A percentile compares a stretch with the other conserved stretches of the same genome.
Conservation (phyloP, 2,888 invertebrate genomes). For the Drosophila mulleri region DNA sequence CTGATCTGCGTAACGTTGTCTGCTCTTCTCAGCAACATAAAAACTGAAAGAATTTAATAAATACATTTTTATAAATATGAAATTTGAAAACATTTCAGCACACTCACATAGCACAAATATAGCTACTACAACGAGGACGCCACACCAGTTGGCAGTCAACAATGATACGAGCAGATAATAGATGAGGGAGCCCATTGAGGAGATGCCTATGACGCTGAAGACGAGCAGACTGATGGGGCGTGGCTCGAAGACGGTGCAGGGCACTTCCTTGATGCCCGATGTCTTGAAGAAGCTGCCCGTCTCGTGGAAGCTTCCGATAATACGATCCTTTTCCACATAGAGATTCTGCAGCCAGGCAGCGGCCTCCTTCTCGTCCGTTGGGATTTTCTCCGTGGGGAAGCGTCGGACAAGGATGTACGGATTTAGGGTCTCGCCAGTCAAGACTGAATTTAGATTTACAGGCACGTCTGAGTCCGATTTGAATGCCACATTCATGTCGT, state of each 20-base stretch:
- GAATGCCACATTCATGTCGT: slow-evolving; percentile 92
- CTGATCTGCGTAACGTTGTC: slow-evolving; percentile 59
- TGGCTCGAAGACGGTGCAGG: slow-evolving; percentile 87
- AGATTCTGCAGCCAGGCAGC: slow-evolving; percentile 93
- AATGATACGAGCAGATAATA: slow-evolving; percentile 48
- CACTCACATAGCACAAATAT: slow-evolving; percentile 47
- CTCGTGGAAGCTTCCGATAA: slow-evolving; percentile 84
- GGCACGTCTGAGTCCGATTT: slow-evolving; percentile 87
- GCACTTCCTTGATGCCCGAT: slow-evolving; percentile 89
- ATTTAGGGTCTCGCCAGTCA: slow-evolving; percentile 90
- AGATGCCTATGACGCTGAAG: slow-evolving; percentile 88
- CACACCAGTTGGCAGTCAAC: slow-evolving; percentile 53
- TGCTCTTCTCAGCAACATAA: slow-evolving; percentile 38
- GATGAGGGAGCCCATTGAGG: slow-evolving; percentile 32
- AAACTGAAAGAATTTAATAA: slow-evolving; percentile 39
- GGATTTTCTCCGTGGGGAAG: slow-evolving; percentile 92
- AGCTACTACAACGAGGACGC: slow-evolving; percentile 25
- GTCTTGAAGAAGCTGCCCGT: slow-evolving; percentile 91
- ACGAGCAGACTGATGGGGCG: slow-evolving; percentile 89
- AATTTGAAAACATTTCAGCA: accelerated
- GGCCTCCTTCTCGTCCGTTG: slow-evolving; percentile 89
- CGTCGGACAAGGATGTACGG: slow-evolving; percentile 92
- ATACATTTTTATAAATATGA: neutral
- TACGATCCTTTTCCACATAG: slow-evolving; percentile 91
- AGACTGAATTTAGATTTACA: slow-evolving; percentile 88